Evolutionary conservation across 2,113 vertebrate genomes (phyloP).

Genomic region (Desmodus rotundus): DNA sequence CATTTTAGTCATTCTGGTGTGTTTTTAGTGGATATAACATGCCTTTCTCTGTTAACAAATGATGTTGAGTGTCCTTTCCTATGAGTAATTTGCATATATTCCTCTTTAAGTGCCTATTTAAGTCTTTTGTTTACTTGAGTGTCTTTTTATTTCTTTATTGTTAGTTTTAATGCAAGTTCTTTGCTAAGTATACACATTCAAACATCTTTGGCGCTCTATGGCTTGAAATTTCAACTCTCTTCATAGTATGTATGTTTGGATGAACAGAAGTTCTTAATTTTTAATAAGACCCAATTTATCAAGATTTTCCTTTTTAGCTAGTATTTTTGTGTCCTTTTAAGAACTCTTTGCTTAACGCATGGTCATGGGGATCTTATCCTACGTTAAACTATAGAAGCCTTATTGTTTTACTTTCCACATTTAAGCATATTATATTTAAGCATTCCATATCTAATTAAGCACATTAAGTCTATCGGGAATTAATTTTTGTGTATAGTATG

Average conservation of each 20-base stretch:
- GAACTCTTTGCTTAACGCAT: not conserved
- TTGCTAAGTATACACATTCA: not conserved
- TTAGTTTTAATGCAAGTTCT: not conserved
- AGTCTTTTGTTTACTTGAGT: not conserved
- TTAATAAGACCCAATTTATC: not conserved
- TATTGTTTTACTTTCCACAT: not conserved
- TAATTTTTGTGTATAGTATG: not conserved
- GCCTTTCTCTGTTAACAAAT: not conserved
- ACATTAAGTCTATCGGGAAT: not conserved
- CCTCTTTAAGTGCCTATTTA: not conserved
- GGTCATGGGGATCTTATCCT: not conserved
- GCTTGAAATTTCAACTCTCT: constrained; percentile 13
- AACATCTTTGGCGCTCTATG: not conserved
- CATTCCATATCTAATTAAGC: not conserved
- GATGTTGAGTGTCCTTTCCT: not conserved
- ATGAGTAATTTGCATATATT: not conserved
- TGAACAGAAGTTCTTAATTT: constrained; percentile 5
- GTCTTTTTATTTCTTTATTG: not conserved
- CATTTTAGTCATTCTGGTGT: not conserved
- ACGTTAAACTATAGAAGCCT: not conserved
- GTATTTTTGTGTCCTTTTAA: not conserved
- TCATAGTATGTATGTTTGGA: not conserved
- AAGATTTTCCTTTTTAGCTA: not conserved
- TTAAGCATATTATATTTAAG: not conserved
- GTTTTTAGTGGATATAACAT: not conserved